These are phyloP conservation scores for Podabrus alpinus DNA, from an alignment of 2,888 invertebrate genomes.

Conservation along the genomic window DNA sequence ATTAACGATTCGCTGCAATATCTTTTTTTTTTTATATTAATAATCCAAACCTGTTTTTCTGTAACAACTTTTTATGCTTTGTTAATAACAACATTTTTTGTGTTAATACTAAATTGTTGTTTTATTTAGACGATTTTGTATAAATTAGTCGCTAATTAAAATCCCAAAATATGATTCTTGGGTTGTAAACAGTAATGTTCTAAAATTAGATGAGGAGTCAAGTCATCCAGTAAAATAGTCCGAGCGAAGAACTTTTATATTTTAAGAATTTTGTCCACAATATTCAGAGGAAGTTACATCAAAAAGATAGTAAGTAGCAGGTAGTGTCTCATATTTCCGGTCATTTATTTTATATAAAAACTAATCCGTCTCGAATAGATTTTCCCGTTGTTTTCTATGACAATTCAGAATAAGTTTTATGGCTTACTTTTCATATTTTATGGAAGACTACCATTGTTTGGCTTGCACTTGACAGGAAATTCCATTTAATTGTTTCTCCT, in stretches of 20 bases:
- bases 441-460: neutral
- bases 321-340: neutral
- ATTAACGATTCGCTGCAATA: neutral
- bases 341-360: neutral
- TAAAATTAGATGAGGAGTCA: neutral
- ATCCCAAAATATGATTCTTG: neutral
- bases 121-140: neutral
- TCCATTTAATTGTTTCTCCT: slow-evolving; percentile 12
- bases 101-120: neutral
- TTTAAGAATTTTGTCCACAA: neutral
- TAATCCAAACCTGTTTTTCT: neutral
- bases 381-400: neutral
- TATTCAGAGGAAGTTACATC: neutral
- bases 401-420: neutral
- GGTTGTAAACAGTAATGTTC: neutral
- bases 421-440: neutral
- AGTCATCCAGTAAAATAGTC: neutral
- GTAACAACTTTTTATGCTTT: neutral
- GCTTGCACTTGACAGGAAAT: slow-evolving; percentile 8
- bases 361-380: neutral
- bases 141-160: neutral
- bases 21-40: neutral
- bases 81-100: neutral
- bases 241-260: neutral
- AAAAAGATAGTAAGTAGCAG: neutral